Conservation (phyloP, 1,140 invertebrate species). For the Zaprionus kolodkinae region DNA sequence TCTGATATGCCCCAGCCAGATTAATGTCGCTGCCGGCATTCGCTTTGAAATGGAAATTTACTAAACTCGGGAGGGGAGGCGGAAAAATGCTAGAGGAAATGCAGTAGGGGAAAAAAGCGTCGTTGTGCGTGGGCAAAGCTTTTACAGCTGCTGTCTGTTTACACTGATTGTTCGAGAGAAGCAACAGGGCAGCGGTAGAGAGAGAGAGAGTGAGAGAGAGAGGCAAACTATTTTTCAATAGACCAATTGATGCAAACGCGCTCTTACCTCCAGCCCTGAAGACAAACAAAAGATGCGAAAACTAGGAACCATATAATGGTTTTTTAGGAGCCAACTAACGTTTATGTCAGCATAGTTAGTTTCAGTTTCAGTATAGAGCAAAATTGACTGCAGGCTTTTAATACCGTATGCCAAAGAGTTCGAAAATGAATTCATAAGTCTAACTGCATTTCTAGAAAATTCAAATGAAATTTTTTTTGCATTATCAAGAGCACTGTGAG, state of each 20-base stretch:
- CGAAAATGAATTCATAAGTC: neutral
- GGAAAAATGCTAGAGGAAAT: constrained; percentile 43
- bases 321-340: neutral
- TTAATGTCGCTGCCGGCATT: constrained; percentile 31
- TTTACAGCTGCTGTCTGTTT: constrained; percentile 8
- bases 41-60: constrained; percentile 71
- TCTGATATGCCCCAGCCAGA: constrained; percentile 29
- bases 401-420: neutral
- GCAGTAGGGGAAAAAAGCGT: neutral
- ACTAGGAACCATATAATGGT: neutral
- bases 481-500: too few relatives aligned
- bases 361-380: neutral
- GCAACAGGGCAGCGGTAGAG: neutral
- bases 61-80: neutral
- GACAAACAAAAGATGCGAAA: neutral
- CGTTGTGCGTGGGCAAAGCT: neutral
- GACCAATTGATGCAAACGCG: constrained; percentile 18
- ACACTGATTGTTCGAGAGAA: constrained; percentile 10
- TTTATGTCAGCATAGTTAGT: neutral
- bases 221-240: constrained; percentile 20
- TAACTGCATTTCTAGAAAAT: too few relatives aligned
- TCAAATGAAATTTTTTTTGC: too few relatives aligned
- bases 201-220: neutral
- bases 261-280: neutral
- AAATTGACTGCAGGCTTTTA: neutral